phyloP scores from a whole-genome alignment of 1,140 invertebrate genomes.

The Heliothis subflexa region DNA sequence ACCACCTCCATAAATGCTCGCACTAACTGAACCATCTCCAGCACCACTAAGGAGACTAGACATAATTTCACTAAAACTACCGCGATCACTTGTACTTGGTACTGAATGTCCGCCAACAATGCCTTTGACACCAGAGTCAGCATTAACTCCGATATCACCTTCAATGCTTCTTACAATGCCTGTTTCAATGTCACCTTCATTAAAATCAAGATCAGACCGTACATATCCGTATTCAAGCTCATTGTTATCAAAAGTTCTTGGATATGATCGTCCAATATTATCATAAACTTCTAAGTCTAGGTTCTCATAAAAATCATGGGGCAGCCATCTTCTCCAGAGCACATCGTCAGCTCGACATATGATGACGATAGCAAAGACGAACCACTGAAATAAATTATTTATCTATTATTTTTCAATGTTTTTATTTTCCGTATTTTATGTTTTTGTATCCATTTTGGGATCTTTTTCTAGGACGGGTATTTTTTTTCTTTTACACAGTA shows the following conservation, averaged over 20 bases:
- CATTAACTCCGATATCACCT: neutral
- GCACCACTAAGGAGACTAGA: no score
- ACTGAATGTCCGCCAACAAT: neutral
- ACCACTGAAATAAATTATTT: constrained; percentile 10
- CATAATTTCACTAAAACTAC: no score
- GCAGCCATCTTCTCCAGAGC: neutral
- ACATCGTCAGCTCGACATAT: constrained; percentile 19
- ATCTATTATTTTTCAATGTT: neutral
- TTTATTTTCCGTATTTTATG: neutral
- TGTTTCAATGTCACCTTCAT: neutral
- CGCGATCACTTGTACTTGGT: no score
- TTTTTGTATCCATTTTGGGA: no score
- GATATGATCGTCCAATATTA: neutral
- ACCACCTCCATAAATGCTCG: neutral
- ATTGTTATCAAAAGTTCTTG: neutral
- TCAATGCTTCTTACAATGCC: neutral
- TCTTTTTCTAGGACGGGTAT: no score
- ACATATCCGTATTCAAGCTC: neutral
- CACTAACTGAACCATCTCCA: no score
- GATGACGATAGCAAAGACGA: constrained; percentile 14
- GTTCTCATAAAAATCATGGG: no score
- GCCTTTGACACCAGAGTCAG: neutral
- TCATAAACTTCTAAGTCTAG: neutral
- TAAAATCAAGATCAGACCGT: neutral
- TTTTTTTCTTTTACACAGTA: no score